Conservation (phyloP, 2,113 vertebrate genomes). For the Calonectris borealis region DNA sequence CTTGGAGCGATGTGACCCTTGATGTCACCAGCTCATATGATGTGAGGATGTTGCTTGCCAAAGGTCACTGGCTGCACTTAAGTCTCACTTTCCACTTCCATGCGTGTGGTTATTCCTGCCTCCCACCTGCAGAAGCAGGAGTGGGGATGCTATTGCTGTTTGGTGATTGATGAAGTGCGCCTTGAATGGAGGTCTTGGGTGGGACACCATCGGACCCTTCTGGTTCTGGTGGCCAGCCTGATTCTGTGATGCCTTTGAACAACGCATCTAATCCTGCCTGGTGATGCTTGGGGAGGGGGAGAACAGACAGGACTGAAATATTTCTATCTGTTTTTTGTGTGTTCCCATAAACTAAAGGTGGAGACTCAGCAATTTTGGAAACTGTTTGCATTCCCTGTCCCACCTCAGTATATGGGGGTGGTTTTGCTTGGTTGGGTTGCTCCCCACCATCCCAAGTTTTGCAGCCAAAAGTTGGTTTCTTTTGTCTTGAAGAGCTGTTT, state of each 20-base stretch:
- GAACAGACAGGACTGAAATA: background rate
- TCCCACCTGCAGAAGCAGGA: background rate
- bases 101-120: background rate
- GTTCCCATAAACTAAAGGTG: background rate
- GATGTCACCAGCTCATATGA: background rate
- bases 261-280: background rate
- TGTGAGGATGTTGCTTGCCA: background rate
- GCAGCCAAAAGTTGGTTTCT: background rate
- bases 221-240: background rate
- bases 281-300: background rate
- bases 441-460: background rate
- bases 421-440: background rate
- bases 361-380: background rate
- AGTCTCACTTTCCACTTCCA: background rate
- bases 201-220: fast-evolving
- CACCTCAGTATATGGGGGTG: background rate
- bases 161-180: background rate
- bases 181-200: background rate
- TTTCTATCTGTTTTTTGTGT: background rate
- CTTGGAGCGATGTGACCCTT: background rate
- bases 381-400: background rate
- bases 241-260: background rate
- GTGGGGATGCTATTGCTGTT: background rate
- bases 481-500: background rate
- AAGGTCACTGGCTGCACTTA: background rate